Evolutionary conservation across 35 echinoderm and acorn worm species (phyloP), one percentile per base, ranked within the genome.

Genomic region (Heliocidaris erythrogramma): DNA sequence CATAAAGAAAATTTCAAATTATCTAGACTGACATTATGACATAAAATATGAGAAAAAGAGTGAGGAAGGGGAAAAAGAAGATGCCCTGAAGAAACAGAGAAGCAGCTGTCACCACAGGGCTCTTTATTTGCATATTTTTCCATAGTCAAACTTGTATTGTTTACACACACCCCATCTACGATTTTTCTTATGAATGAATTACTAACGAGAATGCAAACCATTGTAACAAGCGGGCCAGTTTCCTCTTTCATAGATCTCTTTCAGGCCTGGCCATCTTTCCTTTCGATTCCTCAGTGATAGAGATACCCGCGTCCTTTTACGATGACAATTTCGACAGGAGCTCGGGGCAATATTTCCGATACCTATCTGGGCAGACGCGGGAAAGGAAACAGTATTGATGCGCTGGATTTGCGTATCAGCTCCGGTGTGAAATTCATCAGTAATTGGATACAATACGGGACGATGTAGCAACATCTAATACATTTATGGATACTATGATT

Each of bases 161-260:
- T 89, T 89, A 89, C 47, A 89, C 47, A 17, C 87, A 47, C 47
- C 47, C 30, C 29, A 35, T 47, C 87, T 47, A 47, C 5, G 87
- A 89, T 89, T 89, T 89, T 48, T 47, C 87, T 48, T 89, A 89
- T 89, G 87, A 89, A 89, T 89, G 87, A 89, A 89, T 89, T 89
- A 89, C 47, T 89, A 47, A 32, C 47, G 31, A 89, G 87, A 89
- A 48, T 47, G 87, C 12, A 89, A 47, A 89, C 87, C 31, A 89
- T 47, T 47, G 30, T 48, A 89, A 78, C 65, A 78, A 78, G 65
- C 65, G 65, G 65, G 65, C 65, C 65, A 78, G 65, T 78, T 78
- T 78, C 65, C 65, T 78, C 65, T 78, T 78, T 78, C 65, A 78
- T 21, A 27, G 65, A 78, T 78, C 65, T 78, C 65, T 78, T 78